Evolutionary conservation across 2,113 vertebrate genomes (phyloP).

Genomic region (Grallaria varia): DNA sequence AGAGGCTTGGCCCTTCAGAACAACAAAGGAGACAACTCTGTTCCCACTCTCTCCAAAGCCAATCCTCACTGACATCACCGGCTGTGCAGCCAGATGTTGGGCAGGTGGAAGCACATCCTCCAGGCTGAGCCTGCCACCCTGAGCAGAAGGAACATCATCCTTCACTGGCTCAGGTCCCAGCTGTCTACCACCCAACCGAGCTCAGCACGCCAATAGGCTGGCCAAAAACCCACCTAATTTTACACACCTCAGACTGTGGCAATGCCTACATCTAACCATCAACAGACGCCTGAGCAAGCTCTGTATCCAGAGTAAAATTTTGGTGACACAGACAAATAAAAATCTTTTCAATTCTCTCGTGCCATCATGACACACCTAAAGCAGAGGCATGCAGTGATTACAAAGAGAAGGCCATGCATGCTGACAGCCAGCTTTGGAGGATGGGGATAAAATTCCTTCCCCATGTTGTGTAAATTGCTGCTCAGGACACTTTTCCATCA

Average conservation of each 20-base stretch:
- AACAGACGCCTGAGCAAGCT: not conserved
- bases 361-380: not conserved
- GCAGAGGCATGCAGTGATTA: not conserved
- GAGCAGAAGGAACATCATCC: not conserved
- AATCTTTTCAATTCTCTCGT: rapidly evolving
- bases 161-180: not conserved
- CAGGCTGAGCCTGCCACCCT: not conserved
- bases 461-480: not conserved
- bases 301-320: not conserved
- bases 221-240: not conserved
- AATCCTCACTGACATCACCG: not conserved
- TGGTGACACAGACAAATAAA: not conserved
- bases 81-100: not conserved
- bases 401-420: not conserved
- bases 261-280: rapidly evolving
- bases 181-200: not conserved
- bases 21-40: not conserved
- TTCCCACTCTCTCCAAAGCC: not conserved
- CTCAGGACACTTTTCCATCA: not conserved
- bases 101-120: not conserved
- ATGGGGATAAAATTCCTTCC: not conserved
- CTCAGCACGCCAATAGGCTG: not conserved
- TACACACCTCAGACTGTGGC: not conserved
- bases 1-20: not conserved
- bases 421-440: not conserved